These are phyloP conservation scores for Sitobion miscanthi DNA, from an alignment of 1,140 invertebrate genomes.

Conservation along the genomic window DNA sequence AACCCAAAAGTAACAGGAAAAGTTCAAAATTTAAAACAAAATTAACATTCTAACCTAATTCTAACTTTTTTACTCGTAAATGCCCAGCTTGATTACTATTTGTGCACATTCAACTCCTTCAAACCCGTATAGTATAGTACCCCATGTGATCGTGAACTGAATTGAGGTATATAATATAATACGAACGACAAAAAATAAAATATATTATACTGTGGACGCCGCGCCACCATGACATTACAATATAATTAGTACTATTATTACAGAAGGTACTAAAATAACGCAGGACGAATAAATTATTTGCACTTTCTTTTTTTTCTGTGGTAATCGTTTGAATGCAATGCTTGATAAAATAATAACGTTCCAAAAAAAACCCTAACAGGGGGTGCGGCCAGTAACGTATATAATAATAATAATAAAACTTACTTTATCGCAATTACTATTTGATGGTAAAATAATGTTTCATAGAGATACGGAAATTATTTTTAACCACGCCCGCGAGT, in stretches of 20 bases:
- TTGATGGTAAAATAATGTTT: neutral
- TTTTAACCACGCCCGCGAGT: neutral
- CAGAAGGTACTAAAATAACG: neutral
- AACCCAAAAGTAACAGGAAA: neutral
- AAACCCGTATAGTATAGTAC: too few species aligned
- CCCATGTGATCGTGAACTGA: too few species aligned
- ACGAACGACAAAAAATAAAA: neutral
- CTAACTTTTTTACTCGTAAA: neutral
- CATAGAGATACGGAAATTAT: neutral
- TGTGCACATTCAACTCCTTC: neutral
- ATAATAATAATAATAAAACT: constrained; percentile 6
- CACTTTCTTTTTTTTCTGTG: neutral
- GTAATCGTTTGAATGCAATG: neutral
- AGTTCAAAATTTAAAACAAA: neutral
- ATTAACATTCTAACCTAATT: neutral
- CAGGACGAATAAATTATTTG: neutral
- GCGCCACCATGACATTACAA: neutral
- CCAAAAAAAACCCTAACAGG: neutral
- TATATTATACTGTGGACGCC: neutral
- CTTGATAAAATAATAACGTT: constrained; percentile 5
- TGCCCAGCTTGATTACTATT: neutral
- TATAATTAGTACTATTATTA: neutral
- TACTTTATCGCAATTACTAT: constrained; percentile 17
- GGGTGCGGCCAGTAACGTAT: neutral
- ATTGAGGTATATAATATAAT: too few species aligned